Percentiles rank a stretch among this genome's conserved stretches.
These are phyloP conservation scores for Montipora sp. DNA, from an alignment of 64 coral and sea anemone genomes.

Conservation along the genomic window DNA sequence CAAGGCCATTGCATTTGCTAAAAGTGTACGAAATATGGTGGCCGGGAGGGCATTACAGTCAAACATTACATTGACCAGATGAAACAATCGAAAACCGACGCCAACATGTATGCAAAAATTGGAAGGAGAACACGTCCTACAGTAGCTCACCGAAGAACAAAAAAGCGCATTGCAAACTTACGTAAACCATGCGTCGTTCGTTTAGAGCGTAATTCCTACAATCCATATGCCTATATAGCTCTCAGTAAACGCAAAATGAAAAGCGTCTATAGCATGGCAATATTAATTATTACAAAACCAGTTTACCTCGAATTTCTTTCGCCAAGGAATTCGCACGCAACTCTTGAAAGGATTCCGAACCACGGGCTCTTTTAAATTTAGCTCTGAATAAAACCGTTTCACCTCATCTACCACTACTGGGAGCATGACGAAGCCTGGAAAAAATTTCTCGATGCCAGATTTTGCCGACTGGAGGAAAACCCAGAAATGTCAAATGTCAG, in stretches of 20 bases:
- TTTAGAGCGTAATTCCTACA: neutral
- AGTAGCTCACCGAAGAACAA: too few species aligned
- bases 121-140: neutral
- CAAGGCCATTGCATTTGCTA: neutral
- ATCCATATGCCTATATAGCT: neutral
- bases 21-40: neutral
- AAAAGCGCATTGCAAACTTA: neutral
- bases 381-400: constrained; percentile 32
- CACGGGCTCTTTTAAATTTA: constrained; percentile 11
- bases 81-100: too few species aligned
- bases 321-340: constrained; percentile 41
- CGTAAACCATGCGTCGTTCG: neutral
- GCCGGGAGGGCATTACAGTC: neutral
- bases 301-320: constrained; percentile 65
- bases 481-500: neutral
- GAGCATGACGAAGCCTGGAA: constrained; percentile 5
- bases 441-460: neutral
- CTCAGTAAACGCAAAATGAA: neutral
- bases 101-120: too few species aligned
- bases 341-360: constrained; percentile 57
- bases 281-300: neutral
- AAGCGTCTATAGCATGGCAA: neutral
- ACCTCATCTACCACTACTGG: constrained; percentile 41
- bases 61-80: too few species aligned
- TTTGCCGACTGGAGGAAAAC: neutral